Base-by-base conservation (phyloP, 2,797 vertebrate genomes). In the Coregonus sp. region DNA sequence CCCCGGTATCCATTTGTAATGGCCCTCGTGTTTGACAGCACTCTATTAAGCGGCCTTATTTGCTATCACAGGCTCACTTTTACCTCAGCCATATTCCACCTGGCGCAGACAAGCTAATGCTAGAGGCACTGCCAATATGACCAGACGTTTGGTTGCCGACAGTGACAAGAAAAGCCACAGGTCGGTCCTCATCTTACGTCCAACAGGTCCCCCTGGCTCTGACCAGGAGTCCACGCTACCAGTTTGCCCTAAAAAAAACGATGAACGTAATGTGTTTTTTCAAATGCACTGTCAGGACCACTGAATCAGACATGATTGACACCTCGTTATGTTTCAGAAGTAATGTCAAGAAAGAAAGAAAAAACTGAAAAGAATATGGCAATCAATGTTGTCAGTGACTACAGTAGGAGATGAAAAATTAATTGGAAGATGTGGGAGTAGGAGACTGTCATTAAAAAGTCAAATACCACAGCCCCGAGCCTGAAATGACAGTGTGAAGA, bases 101-200 rank as follows among this genome's bases (percentile, higher is more conserved):
- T 82, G 77, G 77, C 79, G 65, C 33, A 69, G 75, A 78, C 20
- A 65, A 63, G 75, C 74, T 72, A 75, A 73, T 80, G 81, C 85
- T 77, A 51, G 75, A 80, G 85, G 88, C 85, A 91, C 86, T 72
- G 84, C 90, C 88, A 91, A 89, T 90, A 89, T 70, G 68, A 72
- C 33, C 80, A 74, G 87, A 82, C 78, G 51, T 71, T 80, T 76
- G 66, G 20, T 25, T 29, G 85, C 82, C 92, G 86, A 93, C 90
- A 85, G 87, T 52, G 77, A 76, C 29, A 68, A 79, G 66, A 86
- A 87, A 82, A 18, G 77, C 77, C 85, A 76, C 85, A 79, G 78
- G 80, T 74, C 81, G 78, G 80, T 69, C 66, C 80, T 80, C 82
- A 79, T 71, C 79, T 83, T 78, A 70, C 72, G 83, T 85, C 82